These are phyloP conservation scores for Eurystomus glaucurus DNA, from an alignment of 2,797 vertebrate genomes.

Conservation along the genomic window DNA sequence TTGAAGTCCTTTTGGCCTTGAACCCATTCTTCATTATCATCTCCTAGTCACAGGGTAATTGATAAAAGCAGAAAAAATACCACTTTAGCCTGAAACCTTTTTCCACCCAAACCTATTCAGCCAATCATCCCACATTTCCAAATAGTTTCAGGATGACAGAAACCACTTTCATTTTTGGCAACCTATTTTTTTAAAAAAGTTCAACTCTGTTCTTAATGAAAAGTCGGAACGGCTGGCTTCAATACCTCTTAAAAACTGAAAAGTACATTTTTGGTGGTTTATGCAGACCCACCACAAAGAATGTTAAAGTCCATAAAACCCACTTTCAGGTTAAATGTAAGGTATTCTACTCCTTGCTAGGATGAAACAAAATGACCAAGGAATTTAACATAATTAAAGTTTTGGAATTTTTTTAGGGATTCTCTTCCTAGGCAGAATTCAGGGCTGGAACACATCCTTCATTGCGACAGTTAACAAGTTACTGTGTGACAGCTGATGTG, in stretches of 20 bases:
- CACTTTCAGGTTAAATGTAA: not conserved
- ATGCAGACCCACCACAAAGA: not conserved
- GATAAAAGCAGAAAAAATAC: slow-evolving; percentile 1
- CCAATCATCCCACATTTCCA: not conserved
- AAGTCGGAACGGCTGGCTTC: not conserved
- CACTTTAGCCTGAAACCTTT: not conserved
- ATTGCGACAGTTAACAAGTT: not conserved
- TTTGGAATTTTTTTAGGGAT: not conserved
- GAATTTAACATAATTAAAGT: not conserved
- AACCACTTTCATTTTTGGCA: not conserved
- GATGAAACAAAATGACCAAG: not conserved
- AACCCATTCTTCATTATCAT: not conserved
- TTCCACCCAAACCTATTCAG: not conserved
- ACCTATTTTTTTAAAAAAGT: not conserved
- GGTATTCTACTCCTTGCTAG: not conserved
- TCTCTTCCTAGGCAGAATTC: not conserved
- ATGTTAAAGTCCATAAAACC: not conserved
- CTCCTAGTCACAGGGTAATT: not conserved
- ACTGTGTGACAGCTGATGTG: not conserved
- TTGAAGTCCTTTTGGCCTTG: not conserved
- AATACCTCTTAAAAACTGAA: not conserved
- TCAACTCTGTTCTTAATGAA: not conserved
- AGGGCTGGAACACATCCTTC: not conserved
- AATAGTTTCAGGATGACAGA: not conserved
- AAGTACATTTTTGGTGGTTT: not conserved